phyloP scores from a whole-genome alignment of 2,888 invertebrate genomes.

The Oeneis ivallda region DNA sequence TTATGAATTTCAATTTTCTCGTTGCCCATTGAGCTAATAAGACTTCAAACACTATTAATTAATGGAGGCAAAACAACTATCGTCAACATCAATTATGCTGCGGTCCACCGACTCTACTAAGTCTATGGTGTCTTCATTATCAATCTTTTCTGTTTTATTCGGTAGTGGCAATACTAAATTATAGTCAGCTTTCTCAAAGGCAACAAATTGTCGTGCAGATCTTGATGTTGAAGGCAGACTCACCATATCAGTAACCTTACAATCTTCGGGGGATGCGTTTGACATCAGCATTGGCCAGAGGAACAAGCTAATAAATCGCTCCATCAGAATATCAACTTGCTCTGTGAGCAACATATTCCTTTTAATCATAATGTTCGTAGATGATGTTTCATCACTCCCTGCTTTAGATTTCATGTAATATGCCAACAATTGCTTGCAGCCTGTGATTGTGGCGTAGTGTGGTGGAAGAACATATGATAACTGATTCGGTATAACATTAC shows the following conservation, averaged over 20 bases:
- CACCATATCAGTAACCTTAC: background rate
- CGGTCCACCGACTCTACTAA: background rate
- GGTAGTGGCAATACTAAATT: constrained; percentile 12
- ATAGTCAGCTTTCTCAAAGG: constrained; percentile 21
- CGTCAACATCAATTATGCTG: constrained; percentile 11
- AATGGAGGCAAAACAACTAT: constrained; percentile 7
- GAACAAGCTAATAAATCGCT: constrained; percentile 59
- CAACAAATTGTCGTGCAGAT: constrained; percentile 3
- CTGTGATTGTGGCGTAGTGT: constrained; percentile 61
- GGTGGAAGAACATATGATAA: constrained; percentile 61
- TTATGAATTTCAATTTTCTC: too few relatives aligned
- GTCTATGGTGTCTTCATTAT: background rate
- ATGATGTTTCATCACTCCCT: constrained; percentile 35
- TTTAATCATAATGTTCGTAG: constrained; percentile 46
- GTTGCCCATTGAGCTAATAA: background rate
- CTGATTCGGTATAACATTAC: constrained; percentile 42
- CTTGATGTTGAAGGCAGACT: background rate
- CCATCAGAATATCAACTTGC: constrained; percentile 50
- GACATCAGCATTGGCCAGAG: constrained; percentile 67
- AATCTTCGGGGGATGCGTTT: constrained; percentile 34
- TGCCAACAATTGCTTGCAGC: constrained; percentile 58
- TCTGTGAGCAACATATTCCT: constrained; percentile 51
- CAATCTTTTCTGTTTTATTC: background rate
- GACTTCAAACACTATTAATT: background rate
- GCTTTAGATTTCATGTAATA: constrained; percentile 40